Evolutionary conservation across 2,113 vertebrate species (phyloP).

Genomic region (Rhipidura dahli): DNA sequence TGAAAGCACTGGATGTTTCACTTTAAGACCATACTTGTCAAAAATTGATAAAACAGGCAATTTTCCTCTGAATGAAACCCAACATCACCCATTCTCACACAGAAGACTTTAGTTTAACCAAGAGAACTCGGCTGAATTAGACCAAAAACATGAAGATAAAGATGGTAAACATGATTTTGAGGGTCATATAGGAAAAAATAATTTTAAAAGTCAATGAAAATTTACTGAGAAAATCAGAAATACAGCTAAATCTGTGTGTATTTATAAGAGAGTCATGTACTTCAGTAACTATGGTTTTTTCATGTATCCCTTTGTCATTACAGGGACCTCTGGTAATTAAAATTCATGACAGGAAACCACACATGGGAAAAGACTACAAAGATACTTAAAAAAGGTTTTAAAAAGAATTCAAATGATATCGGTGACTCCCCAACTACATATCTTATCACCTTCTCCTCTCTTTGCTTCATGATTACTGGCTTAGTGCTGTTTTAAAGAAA

Average conservation of each 20-base stretch:
- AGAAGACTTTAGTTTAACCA: not conserved
- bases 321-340: not conserved
- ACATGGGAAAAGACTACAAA: not conserved
- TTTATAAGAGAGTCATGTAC: not conserved
- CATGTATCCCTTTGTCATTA: not conserved
- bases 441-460: not conserved
- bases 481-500: not conserved
- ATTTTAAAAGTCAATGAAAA: not conserved
- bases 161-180: not conserved
- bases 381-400: not conserved
- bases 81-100: fast-evolving
- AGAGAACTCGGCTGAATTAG: not conserved
- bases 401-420: not conserved
- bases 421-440: not conserved
- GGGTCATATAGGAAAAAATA: not conserved
- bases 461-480: not conserved
- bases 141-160: not conserved
- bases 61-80: not conserved
- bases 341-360: not conserved
- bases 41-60: not conserved
- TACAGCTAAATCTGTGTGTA: not conserved
- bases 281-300: not conserved
- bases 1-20: not conserved
- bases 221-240: not conserved
- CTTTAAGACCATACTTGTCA: not conserved